These are phyloP conservation scores for Arctocebus calabarensis DNA, from an alignment of 2,797 vertebrate species.

Conservation along the genomic window DNA sequence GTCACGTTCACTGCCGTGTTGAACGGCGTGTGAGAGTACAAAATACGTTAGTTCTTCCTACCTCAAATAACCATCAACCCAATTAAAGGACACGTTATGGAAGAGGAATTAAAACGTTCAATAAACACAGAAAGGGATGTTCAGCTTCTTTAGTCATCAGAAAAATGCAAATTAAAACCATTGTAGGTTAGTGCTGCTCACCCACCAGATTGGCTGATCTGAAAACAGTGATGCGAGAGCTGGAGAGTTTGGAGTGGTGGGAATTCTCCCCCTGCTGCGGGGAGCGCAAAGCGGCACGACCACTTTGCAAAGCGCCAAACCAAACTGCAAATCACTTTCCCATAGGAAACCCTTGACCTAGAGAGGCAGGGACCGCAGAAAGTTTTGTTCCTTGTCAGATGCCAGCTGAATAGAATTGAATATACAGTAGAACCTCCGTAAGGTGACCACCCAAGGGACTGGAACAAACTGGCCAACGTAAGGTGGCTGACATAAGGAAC, in stretches of 20 bases:
- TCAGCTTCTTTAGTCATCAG: neutral
- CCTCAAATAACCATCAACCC: too few species aligned
- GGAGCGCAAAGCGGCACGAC: neutral
- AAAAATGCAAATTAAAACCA: neutral
- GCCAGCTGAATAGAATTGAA: neutral
- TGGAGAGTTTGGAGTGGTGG: neutral
- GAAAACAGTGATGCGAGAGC: neutral
- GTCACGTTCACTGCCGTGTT: neutral
- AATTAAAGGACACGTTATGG: neutral
- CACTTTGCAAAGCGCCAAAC: neutral
- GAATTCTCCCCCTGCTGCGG: accelerated
- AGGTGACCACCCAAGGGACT: too few species aligned
- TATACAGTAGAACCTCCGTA: neutral
- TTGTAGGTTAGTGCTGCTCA: neutral
- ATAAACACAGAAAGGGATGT: neutral
- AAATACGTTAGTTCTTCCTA: neutral
- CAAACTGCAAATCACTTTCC: neutral
- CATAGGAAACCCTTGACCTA: neutral
- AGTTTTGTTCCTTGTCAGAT: neutral
- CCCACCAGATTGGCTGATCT: neutral
- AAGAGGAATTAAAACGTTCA: neutral
- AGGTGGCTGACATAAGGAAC: too few species aligned
- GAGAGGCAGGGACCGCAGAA: neutral
- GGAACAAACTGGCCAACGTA: too few species aligned
- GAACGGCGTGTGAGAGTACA: neutral